phyloP scores from a whole-genome alignment of 2,113 vertebrate species.

The Antechinus flavipes region DNA sequence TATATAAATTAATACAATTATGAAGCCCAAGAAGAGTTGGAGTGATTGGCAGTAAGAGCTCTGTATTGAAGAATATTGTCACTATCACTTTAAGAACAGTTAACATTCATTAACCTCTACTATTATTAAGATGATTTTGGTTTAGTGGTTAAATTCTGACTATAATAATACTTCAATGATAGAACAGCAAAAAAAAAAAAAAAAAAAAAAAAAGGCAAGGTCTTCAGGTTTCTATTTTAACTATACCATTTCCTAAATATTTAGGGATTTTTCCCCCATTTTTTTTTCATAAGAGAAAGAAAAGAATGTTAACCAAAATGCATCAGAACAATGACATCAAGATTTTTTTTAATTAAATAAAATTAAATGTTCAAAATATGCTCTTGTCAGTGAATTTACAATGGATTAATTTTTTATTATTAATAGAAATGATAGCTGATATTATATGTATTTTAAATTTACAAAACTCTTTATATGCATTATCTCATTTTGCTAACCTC shows the following conservation, averaged over 20 bases:
- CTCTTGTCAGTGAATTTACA: slow-evolving; percentile 15
- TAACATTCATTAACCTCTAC: slow-evolving; percentile 23
- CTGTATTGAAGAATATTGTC: slow-evolving; percentile 5
- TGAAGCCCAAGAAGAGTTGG: background rate
- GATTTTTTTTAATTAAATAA: slow-evolving; percentile 22
- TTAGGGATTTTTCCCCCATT: slow-evolving; percentile 25
- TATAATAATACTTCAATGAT: slow-evolving; percentile 14
- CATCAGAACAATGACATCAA: background rate
- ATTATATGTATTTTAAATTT: background rate
- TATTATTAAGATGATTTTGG: background rate
- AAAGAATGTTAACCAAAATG: slow-evolving; percentile 14
- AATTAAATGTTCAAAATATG: slow-evolving; percentile 41
- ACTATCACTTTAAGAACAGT: background rate
- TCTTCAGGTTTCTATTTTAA: slow-evolving; percentile 15
- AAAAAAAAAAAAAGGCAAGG: slow-evolving; percentile 18
- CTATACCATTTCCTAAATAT: background rate
- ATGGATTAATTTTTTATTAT: slow-evolving; percentile 15
- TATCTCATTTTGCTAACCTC: background rate
- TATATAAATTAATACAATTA: background rate
- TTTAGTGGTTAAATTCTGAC: slow-evolving; percentile 23
- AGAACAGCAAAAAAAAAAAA: slow-evolving; percentile 18
- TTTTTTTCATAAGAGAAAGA: slow-evolving; percentile 53
- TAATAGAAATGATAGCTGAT: background rate
- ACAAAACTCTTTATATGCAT: background rate
- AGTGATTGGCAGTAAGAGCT: slow-evolving; percentile 5